A percentile compares a stretch with the other conserved stretches of the same genome.
phyloP scores from a whole-genome alignment of 2,888 invertebrate species.

The Galerucella calmariensis region DNA sequence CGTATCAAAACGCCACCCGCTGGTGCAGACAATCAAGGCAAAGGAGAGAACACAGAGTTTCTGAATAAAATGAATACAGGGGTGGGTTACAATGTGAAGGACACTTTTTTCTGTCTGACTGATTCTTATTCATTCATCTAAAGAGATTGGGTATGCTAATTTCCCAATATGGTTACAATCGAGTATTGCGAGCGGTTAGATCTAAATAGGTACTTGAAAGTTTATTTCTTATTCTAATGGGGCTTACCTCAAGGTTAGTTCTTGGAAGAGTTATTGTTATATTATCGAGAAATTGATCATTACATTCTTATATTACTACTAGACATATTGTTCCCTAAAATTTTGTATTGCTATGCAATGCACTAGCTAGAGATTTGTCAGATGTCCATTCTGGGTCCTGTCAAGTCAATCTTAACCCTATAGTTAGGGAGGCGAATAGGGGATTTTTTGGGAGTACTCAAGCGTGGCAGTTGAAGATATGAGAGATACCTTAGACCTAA shows the following conservation, averaged over 20 bases:
- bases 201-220: not conserved
- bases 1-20: conserved; percentile 43
- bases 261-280: not conserved
- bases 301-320: too few relatives aligned
- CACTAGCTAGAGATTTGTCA: too few relatives aligned
- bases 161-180: conserved; percentile 28
- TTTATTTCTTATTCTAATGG: not conserved
- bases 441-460: too few relatives aligned
- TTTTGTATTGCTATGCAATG: too few relatives aligned
- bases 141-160: conserved; percentile 35
- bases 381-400: too few relatives aligned
- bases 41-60: conserved; percentile 35
- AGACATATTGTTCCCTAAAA: too few relatives aligned
- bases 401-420: too few relatives aligned
- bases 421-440: too few relatives aligned
- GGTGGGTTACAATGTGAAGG: conserved; percentile 45
- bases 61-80: conserved; percentile 41
- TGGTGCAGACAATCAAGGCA: conserved; percentile 30
- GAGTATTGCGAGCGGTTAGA: conserved; percentile 5
- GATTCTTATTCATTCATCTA: conserved; percentile 37
- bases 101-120: conserved; percentile 49
- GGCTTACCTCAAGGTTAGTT: not conserved
- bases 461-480: too few relatives aligned
- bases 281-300: not conserved
- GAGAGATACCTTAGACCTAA: too few relatives aligned